These are phyloP conservation scores for Fissipunctia ypsillon DNA, from an alignment of 2,888 invertebrate species.

Conservation along the genomic window DNA sequence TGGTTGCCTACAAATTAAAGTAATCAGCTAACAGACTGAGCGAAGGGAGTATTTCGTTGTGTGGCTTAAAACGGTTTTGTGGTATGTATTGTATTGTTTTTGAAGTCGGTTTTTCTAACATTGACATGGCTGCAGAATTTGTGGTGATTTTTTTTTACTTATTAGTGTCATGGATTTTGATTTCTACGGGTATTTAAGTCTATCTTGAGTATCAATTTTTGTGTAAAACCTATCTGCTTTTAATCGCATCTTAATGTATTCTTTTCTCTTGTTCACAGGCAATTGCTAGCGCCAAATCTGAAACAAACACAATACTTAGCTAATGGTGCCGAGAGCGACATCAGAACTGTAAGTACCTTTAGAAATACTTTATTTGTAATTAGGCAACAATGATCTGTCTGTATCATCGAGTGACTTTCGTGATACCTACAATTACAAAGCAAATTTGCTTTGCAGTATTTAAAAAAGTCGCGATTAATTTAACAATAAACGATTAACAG, in stretches of 20 bases:
- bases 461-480: not conserved
- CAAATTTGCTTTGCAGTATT: not conserved
- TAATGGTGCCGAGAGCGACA: conserved; percentile 95
- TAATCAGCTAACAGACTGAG: conserved; percentile 67
- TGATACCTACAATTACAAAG: not conserved
- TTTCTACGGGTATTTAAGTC: not conserved
- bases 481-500: not conserved
- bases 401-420: not conserved
- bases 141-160: not conserved
- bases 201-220: not conserved
- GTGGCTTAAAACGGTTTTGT: conserved; percentile 61
- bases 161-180: too few relatives aligned
- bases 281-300: conserved; percentile 97
- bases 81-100: conserved; percentile 50
- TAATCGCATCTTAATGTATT: conserved; percentile 6
- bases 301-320: conserved; percentile 97
- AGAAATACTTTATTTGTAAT: not conserved
- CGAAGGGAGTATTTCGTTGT: conserved; percentile 55
- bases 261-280: conserved; percentile 90
- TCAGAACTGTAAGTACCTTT: conserved; percentile 92
- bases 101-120: not conserved
- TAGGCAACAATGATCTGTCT: not conserved
- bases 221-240: not conserved
- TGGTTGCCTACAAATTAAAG: conserved; percentile 68
- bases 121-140: not conserved